A percentile compares a stretch with the other conserved stretches of the same genome.
phyloP scores from a whole-genome alignment of 2,888 invertebrate genomes.

The Parnassius smintheus region DNA sequence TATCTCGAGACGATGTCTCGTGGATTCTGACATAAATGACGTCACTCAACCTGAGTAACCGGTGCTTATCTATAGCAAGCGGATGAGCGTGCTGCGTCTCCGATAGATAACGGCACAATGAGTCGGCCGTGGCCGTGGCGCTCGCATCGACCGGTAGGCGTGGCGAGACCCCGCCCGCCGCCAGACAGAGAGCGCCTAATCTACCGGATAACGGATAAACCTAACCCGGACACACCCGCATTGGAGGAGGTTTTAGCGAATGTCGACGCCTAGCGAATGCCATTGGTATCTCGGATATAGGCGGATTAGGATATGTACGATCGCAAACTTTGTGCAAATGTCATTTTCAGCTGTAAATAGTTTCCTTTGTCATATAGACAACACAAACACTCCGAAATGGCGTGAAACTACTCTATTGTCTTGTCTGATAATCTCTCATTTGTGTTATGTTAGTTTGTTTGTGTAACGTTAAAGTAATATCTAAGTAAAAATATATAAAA shows the following conservation, averaged over 20 bases:
- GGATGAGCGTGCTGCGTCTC: conserved; percentile 72
- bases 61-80: conserved; percentile 63
- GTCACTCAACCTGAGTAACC: conserved; percentile 1
- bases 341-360: conserved; percentile 14
- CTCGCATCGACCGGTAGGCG: conserved; percentile 77
- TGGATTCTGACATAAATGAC: background rate
- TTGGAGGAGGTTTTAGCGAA: conserved; percentile 71
- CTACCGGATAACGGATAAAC: conserved; percentile 78
- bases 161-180: conserved; percentile 71
- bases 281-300: conserved; percentile 71
- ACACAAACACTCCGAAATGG: background rate
- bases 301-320: conserved; percentile 68
- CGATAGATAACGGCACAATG: conserved; percentile 76
- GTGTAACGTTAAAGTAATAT: no score
- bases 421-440: no score
- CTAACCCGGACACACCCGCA: conserved; percentile 64
- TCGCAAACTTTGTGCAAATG: conserved; percentile 6
- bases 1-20: background rate
- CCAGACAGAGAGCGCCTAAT: conserved; percentile 72
- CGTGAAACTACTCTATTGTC: background rate
- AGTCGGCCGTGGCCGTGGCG: conserved; percentile 43
- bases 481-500: no score
- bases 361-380: background rate
- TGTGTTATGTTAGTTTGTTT: no score
- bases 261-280: conserved; percentile 68